Percentiles rank a stretch among this genome's conserved stretches.
phyloP scores from a whole-genome alignment of 2,797 vertebrate species.

The Scyliorhinus canicula region DNA sequence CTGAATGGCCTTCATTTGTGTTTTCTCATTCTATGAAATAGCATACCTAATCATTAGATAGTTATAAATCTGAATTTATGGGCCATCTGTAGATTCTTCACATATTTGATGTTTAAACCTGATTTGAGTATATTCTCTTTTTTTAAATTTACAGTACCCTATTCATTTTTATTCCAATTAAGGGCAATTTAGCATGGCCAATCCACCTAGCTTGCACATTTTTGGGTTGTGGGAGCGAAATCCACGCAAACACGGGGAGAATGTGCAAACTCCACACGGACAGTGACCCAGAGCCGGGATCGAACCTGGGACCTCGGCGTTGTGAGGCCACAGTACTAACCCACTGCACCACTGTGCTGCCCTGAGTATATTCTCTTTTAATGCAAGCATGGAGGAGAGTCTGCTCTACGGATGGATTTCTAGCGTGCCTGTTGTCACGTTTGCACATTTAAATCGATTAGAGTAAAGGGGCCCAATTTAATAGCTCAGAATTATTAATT shows the following conservation, averaged over 20 bases:
- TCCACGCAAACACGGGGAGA: too few species aligned
- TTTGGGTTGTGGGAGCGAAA: too few species aligned
- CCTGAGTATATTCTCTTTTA: background rate
- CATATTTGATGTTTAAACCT: background rate
- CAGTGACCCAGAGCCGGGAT: too few species aligned
- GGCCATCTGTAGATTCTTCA: background rate
- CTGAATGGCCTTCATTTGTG: background rate
- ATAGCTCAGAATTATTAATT: slow-evolving; percentile 5
- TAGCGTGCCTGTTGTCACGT: background rate
- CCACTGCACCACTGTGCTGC: too few species aligned
- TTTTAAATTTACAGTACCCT: too few species aligned
- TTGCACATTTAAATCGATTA: background rate
- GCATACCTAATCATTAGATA: background rate
- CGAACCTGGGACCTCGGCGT: too few species aligned
- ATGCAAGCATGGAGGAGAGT: background rate
- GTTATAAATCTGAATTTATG: background rate
- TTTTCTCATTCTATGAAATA: background rate
- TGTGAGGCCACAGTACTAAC: too few species aligned
- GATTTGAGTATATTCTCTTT: background rate
- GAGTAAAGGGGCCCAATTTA: background rate
- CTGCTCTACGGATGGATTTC: background rate
- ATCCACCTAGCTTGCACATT: too few species aligned
- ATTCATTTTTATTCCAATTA: too few species aligned
- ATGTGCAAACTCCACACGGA: too few species aligned
- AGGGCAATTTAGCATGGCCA: too few species aligned